Evolutionary conservation across 2,888 invertebrate species (phyloP).

Genomic region (Pyrochroa serraticornis): DNA sequence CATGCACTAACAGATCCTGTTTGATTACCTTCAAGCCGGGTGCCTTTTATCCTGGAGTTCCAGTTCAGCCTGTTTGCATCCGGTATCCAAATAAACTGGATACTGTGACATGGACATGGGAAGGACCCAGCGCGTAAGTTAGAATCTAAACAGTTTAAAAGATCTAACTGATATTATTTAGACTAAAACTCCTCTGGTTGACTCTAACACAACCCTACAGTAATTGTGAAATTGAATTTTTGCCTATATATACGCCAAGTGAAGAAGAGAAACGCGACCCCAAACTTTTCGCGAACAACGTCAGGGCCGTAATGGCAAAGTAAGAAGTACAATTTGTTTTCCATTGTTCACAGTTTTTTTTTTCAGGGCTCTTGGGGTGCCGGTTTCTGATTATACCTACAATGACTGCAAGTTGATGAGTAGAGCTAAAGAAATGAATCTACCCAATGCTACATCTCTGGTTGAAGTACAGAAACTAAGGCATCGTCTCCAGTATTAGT

Average conservation of each 20-base stretch:
- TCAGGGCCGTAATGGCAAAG: conserved; percentile 90
- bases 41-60: conserved; percentile 94
- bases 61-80: conserved; percentile 93
- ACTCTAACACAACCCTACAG: conserved; percentile 88
- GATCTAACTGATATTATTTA: no score
- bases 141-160: background rate
- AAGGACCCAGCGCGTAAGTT: conserved; percentile 91
- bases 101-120: conserved; percentile 94
- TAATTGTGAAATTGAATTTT: conserved; percentile 87
- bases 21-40: conserved; percentile 90
- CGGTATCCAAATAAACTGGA: conserved; percentile 89
- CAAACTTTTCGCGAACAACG: conserved; percentile 88
- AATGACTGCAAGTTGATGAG: conserved; percentile 88
- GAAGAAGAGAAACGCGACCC: conserved; percentile 86
- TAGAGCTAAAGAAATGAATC: conserved; percentile 80
- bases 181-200: conserved; percentile 83
- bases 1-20: conserved; percentile 92
- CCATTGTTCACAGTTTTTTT: conserved; percentile 11
- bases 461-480: conserved; percentile 83
- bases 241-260: conserved; percentile 88
- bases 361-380: conserved; percentile 81
- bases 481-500: conserved; percentile 70
- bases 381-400: conserved; percentile 89
- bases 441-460: conserved; percentile 75
- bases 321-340: conserved; percentile 57